These are phyloP conservation scores for Acropora tenuis DNA, from an alignment of 64 coral and sea anemone genomes.

Conservation along the genomic window DNA sequence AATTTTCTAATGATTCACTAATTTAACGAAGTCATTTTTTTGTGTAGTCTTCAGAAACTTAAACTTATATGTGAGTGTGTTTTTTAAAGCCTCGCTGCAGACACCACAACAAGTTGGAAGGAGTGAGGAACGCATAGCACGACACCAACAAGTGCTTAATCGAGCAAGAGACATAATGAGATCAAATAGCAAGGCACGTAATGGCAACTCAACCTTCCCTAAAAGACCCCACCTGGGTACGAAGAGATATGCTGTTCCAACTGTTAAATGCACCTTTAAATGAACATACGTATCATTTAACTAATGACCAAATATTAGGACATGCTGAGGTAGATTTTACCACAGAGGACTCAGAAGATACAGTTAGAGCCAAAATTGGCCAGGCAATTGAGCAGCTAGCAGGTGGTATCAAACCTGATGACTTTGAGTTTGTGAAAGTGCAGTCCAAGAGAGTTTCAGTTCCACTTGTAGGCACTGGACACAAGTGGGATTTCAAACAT, in stretches of 20 bases:
- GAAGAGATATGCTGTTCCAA: no score
- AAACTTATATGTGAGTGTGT: no score
- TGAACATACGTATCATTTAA: not conserved
- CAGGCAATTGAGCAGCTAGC: not conserved
- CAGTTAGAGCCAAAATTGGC: not conserved
- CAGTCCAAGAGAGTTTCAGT: no score
- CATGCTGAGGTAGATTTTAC: conserved; percentile 1
- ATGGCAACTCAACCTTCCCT: conserved; percentile 2
- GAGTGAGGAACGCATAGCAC: no score
- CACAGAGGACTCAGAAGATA: not conserved
- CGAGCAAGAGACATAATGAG: conserved; percentile 26
- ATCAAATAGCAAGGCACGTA: not conserved
- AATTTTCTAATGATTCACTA: conserved; percentile 5
- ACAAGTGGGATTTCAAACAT: conserved; percentile 18
- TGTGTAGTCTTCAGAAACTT: no score
- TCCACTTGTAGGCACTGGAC: not conserved
- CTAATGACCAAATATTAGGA: not conserved
- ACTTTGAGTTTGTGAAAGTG: not conserved
- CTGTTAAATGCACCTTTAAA: not conserved
- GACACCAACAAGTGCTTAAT: not conserved
- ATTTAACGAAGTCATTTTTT: not conserved
- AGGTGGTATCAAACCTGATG: conserved; percentile 13
- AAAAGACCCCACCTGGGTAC: not conserved
- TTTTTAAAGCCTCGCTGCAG: not conserved
- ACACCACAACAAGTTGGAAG: conserved; percentile 2